Evolutionary conservation across 2,113 vertebrate genomes (phyloP).

Genomic region (Rhea americana): DNA sequence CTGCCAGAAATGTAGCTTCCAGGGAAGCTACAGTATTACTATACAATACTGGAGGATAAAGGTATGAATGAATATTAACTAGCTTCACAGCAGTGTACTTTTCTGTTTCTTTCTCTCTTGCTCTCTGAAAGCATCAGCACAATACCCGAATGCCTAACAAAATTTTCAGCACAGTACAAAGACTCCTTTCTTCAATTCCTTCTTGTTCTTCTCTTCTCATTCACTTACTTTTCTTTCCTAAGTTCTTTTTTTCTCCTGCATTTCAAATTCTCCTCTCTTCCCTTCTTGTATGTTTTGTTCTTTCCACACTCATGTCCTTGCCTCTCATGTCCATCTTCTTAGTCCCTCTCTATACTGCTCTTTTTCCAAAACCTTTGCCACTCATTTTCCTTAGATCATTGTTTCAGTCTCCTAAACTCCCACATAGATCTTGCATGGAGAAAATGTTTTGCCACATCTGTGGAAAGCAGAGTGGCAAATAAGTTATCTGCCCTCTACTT

Average conservation of each 20-base stretch:
- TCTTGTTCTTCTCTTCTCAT: background rate
- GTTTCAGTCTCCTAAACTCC: background rate
- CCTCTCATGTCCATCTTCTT: background rate
- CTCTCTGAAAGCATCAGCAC: background rate
- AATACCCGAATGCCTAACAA: background rate
- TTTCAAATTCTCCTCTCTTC: background rate
- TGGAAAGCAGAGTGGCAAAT: background rate
- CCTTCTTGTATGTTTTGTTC: background rate
- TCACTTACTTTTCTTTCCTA: background rate
- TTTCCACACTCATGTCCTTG: background rate
- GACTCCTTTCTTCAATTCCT: background rate
- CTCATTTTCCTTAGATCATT: background rate
- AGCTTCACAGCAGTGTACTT: background rate
- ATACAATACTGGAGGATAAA: background rate
- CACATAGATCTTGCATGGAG: background rate
- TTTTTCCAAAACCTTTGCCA: background rate
- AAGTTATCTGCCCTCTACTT: fast-evolving
- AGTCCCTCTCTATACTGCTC: background rate
- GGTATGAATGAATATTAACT: background rate
- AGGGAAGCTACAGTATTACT: background rate
- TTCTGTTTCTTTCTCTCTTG: background rate
- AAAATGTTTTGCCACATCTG: background rate
- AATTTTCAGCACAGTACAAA: background rate
- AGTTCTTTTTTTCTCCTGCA: background rate
- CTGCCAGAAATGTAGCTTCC: background rate